Evolutionary conservation across 2,113 vertebrate genomes (phyloP).

Genomic region (Symphodus melops): DNA sequence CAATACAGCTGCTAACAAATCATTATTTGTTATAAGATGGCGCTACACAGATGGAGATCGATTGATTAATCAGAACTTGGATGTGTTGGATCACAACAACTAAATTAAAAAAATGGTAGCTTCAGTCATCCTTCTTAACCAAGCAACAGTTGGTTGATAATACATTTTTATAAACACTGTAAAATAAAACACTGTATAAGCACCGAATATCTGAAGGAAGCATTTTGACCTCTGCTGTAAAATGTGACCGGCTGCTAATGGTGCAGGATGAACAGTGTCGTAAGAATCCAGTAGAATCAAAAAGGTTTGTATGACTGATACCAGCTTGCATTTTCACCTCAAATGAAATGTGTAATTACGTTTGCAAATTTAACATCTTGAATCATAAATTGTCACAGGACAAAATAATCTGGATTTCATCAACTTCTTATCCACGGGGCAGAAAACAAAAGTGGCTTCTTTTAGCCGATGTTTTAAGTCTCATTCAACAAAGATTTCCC

Average conservation of each 20-base stretch:
- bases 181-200: conserved; percentile 6
- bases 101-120: background rate
- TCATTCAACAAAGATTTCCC: background rate
- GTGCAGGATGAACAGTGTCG: background rate
- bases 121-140: background rate
- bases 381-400: background rate
- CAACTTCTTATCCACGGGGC: background rate
- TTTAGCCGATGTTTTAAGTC: background rate
- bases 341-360: background rate
- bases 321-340: background rate
- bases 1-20: conserved; percentile 32
- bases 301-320: background rate
- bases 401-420: background rate
- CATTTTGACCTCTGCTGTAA: background rate
- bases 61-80: background rate
- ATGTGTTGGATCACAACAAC: background rate
- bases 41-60: too few relatives aligned
- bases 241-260: background rate
- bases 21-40: too few relatives aligned
- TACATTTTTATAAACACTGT: background rate
- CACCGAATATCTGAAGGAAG: background rate
- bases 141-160: background rate
- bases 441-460: background rate
- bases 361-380: background rate
- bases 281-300: background rate